Base-by-base conservation (phyloP, 2,797 vertebrate species). In the Nannoperca australis region DNA sequence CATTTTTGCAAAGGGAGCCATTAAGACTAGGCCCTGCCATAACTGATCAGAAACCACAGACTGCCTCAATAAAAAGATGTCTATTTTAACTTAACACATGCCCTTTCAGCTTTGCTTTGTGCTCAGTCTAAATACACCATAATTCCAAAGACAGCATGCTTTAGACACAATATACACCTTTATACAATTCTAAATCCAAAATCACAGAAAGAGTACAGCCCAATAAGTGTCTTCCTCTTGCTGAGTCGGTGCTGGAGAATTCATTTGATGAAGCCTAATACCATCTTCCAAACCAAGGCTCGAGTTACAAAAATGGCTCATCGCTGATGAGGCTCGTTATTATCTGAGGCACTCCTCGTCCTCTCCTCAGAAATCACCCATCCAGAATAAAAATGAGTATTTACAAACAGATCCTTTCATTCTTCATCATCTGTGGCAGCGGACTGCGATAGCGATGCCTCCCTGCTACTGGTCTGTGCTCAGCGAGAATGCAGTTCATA, bases 401-500 rank as follows among this genome's bases (percentile, higher is more conserved):
- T 75, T 27, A 17, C 40, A 71, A 80, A 54, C 38, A 73, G 55
- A 83, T 82, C 73, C 73, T 10, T 77, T 53, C 67, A 30, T 72
- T 24, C 75, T 47, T 56, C 34, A 27, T 79, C 68, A 40, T 88
- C 76, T 71, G 70, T 85, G 74, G 65, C 75, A 53, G 76, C 64
- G 84, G 82, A 72, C 70, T 83, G 82, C 54, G 62, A 83, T 80
- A 64, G 65, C 74, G 44, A 59, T 36, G 75, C 83, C 85, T 90
- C 78, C 88, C 84, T 82, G 80, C 88, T 84, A n/a, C 78, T 75
- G 85, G 74, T 89, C 89, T 85, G 84, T 66, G 85, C 90, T 90
- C 85, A 32, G 63, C 9, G 84, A 88, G 86, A 90, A 89, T 67
- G 90, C 90, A 82, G 85, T 91, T 93, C 85, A 92, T 89, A 85